phyloP scores from a whole-genome alignment of 2,888 invertebrate genomes.

The Platypus cylindrus region DNA sequence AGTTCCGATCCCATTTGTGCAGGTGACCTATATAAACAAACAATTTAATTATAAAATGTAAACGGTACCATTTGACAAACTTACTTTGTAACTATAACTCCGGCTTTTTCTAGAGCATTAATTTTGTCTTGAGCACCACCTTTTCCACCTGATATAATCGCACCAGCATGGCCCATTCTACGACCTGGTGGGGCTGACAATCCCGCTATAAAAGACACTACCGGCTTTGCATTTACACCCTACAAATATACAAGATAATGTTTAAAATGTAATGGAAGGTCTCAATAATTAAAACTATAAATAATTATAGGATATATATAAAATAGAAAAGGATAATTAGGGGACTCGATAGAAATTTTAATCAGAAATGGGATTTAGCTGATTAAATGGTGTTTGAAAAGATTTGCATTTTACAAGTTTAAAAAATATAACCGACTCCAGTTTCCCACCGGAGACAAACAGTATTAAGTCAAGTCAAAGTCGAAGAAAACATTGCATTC shows the following conservation, averaged over 20 bases:
- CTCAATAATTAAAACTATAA: constrained; percentile 2
- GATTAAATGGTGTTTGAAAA: no score
- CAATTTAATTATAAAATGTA: no score
- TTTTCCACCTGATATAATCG: constrained; percentile 97
- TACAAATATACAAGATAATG: constrained; percentile 32
- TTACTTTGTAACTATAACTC: constrained; percentile 76
- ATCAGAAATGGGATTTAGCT: no score
- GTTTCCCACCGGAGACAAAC: no score
- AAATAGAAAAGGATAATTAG: no score
- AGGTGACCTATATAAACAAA: constrained; percentile 52
- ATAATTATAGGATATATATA: constrained; percentile 2
- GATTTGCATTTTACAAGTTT: no score
- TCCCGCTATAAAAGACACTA: constrained; percentile 98
- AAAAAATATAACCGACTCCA: no score
- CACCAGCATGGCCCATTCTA: constrained; percentile 99
- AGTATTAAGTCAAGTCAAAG: no score
- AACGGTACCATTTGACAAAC: no score
- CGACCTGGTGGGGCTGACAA: constrained; percentile 95
- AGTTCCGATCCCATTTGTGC: constrained; percentile 91
- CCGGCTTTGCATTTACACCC: constrained; percentile 87
- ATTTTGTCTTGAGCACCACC: constrained; percentile 98
- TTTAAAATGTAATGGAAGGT: neutral
- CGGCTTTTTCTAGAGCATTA: constrained; percentile 83
- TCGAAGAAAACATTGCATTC: no score
- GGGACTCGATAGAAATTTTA: no score